Base-by-base conservation (phyloP, 2,113 vertebrate species). In the Callocephalon fimbriatum region DNA sequence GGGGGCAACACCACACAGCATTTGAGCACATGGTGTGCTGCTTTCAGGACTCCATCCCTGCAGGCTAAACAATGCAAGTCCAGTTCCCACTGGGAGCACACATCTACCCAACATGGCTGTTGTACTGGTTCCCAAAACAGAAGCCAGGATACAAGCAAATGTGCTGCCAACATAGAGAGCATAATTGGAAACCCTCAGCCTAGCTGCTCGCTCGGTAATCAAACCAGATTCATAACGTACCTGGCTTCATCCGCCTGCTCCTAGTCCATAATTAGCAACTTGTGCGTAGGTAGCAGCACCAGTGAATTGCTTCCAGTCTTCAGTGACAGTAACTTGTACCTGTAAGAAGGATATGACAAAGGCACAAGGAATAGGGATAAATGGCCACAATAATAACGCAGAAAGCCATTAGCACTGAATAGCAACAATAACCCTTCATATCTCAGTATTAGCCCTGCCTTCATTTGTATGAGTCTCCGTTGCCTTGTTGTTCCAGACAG, bases 131-230 rank as follows among this genome's bases (percentile, higher is more conserved):
- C 53, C 85, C 1, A 1, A 73, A 63, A 25, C 4, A 53, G 0
- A 11, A 95, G 56, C 65, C 78, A 74, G 53, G 27, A 31, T 50
- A 51, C 79, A 74, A 56, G 50, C 53, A 59, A 84, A 78, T 45
- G 65, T 6, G 2, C 35, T 92, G 68, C 66, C 3, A 10, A 85
- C 79, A 73, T 1, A 20, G 8, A 59, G 66, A 61, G 51, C 47
- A 27, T 76, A 94, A 95, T 32, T 93, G 67, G 95, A 93, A 89
- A 72, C 63, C 54, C 74, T 87, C 59, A 74, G 78, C 56, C 63
- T 31, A 27, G 65, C 79, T 84, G 72, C 86, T 78, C 0, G 0
- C 85, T 93, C 75, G 53, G 94, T 95, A 93, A 93, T 86, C 91
- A 92, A 40, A 93, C 26, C 71, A 94, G 61, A 81, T 86, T 90